phyloP scores from a whole-genome alignment of 2,888 invertebrate species.

The Vesta saturnalis region DNA sequence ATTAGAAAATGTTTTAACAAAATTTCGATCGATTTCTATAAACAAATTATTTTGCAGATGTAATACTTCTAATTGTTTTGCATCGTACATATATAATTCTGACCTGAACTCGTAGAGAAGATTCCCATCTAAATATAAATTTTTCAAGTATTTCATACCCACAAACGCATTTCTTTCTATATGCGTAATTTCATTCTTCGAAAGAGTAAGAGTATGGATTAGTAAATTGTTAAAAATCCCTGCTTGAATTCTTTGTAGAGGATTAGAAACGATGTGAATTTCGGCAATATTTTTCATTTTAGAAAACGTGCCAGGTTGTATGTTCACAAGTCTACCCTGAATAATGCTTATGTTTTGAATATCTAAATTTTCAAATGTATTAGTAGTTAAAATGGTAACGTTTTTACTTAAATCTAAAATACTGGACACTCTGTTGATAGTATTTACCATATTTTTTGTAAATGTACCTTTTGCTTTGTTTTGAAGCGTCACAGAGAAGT shows the following conservation, averaged over 20 bases:
- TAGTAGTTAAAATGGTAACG: neutral
- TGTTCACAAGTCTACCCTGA: neutral
- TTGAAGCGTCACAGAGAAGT: neutral
- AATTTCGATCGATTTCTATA: constrained; percentile 17
- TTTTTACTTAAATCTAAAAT: neutral
- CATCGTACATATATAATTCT: constrained; percentile 11
- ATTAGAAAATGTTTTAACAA: constrained; percentile 21
- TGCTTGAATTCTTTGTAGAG: neutral
- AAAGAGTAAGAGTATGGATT: constrained; percentile 4
- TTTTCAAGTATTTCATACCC: constrained; percentile 12
- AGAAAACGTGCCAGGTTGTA: constrained; percentile 16
- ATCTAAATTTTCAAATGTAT: neutral
- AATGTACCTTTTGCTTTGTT: neutral
- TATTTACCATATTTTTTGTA: neutral
- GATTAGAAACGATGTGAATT: constrained; percentile 1
- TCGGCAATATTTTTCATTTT: neutral
- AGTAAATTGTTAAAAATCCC: constrained; percentile 21
- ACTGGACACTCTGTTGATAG: neutral
- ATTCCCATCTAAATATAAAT: constrained; percentile 22
- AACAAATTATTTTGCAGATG: constrained; percentile 18
- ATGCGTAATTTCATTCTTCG: constrained; percentile 15
- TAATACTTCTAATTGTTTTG: constrained; percentile 3
- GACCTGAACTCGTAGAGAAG: constrained; percentile 18
- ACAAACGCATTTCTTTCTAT: constrained; percentile 19
- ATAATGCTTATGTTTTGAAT: constrained; percentile 13